These are phyloP conservation scores for Mesocricetus auratus DNA, from an alignment of 2,113 vertebrate species.

Conservation along the genomic window DNA sequence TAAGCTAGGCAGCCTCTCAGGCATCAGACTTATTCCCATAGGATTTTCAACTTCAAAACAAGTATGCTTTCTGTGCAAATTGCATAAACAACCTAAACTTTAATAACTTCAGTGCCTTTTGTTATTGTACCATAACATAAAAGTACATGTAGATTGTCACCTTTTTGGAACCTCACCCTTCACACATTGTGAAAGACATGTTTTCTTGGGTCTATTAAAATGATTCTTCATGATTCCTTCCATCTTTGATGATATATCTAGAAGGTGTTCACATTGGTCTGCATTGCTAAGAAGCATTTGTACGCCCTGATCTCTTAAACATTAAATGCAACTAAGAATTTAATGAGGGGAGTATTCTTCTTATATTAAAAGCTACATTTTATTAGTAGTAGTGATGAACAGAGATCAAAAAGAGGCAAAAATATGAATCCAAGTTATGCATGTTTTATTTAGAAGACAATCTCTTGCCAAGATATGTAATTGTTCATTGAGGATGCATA, in stretches of 20 bases:
- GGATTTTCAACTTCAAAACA: constrained; percentile 81
- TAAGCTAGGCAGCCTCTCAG: constrained; percentile 83
- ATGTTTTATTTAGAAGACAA: constrained; percentile 7
- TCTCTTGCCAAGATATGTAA: not conserved
- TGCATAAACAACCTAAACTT: constrained; percentile 84
- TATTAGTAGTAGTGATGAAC: not conserved
- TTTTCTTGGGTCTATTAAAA: not conserved
- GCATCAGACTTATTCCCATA: constrained; percentile 81
- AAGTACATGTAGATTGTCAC: not conserved
- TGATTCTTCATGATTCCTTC: not conserved
- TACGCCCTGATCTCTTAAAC: not conserved
- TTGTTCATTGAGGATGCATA: not conserved
- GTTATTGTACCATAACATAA: not conserved
- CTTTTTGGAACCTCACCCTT: not conserved
- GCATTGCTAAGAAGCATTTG: constrained; percentile 6
- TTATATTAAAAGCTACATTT: not conserved
- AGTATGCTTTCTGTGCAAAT: constrained; percentile 76
- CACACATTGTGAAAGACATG: not conserved
- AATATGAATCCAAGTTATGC: not conserved
- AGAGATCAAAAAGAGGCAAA: not conserved
- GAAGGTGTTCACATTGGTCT: not conserved
- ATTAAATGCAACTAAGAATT: not conserved
- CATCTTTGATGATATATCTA: not conserved
- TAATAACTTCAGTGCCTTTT: constrained; percentile 54
- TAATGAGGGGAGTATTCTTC: not conserved